Evolutionary conservation across 2,797 vertebrate species (phyloP), one percentile per base, ranked within the genome.

Genomic region (Cetoscarus ocellatus): DNA sequence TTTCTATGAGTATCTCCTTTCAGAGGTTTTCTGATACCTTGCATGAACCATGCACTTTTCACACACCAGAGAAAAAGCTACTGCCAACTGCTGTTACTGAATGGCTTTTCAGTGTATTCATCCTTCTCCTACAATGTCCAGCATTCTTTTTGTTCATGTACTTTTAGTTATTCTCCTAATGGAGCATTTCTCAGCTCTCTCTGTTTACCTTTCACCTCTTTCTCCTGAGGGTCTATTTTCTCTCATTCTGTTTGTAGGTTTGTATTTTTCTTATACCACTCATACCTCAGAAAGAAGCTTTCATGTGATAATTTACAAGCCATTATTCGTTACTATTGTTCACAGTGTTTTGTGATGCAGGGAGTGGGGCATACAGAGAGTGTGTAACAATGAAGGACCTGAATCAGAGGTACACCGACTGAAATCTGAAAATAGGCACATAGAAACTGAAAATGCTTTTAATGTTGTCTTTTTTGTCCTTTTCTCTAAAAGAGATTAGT

Each of bases 231-330:
- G 48, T 68, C 38, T 57, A 55, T 55, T 52, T 72, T 4, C 35
- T 27, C 34, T 53, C 27, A n/a, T 13, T 39, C 17, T 63, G 36
- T 67, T 42, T 40, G 12, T 4, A 40, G 27, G 51, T 50, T 3
- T 52, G 7, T 35, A 7, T 63, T 53, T 66, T 71, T 70, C 34
- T 70, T 60, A 69, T 53, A 51, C 42, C 36, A 9, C 54, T 70
- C 58, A n/a, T 67, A 66, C 51, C 43, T 70, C 47, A 67, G 47
- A 75, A 68, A 35, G 38, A 9, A 40, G 0, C 73, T 80, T 88
- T 84, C 63, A 80, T 70, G 62, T 82, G 75, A 54, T 76, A 83
- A 88, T 90, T 57, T 44, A 67, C 53, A 39, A 13, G 44, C 8
- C 38, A 65, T 82, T 66, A 70, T 80, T 78, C 66, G 48, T 50